Evolutionary conservation across 2,888 invertebrate species (phyloP).

Genomic region (Hyalella azteca): DNA sequence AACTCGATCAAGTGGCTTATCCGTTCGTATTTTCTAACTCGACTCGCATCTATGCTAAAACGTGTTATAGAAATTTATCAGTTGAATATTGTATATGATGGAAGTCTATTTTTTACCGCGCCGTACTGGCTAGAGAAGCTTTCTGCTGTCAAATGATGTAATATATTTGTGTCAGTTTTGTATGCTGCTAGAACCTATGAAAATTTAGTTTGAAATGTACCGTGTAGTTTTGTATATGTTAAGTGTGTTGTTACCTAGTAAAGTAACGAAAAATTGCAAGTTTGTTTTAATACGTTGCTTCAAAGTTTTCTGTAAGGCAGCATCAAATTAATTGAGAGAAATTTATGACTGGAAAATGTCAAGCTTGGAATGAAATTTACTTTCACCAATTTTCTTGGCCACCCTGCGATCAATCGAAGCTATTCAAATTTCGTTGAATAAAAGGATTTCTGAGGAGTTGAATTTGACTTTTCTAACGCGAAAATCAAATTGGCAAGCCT

Average conservation of each 20-base stretch:
- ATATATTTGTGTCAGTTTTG: constrained; percentile 35
- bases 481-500: no score
- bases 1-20: background rate
- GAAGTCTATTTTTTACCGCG: constrained; percentile 26
- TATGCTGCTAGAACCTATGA: constrained; percentile 22
- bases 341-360: no score
- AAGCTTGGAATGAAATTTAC: no score
- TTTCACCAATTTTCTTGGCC: no score
- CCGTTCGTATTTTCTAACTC: background rate
- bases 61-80: constrained; percentile 21
- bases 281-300: no score
- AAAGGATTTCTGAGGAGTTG: no score
- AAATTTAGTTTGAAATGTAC: constrained; percentile 18
- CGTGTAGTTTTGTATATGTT: constrained; percentile 33
- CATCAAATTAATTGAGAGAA: no score
- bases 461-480: no score
- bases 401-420: no score
- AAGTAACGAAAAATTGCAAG: constrained; percentile 30
- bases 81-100: constrained; percentile 29
- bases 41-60: background rate
- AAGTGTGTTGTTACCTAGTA: constrained; percentile 25
- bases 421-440: no score
- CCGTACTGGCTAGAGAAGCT: constrained; percentile 13
- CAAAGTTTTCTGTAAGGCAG: no score
- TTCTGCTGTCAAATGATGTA: constrained; percentile 30